These are phyloP conservation scores for Neomicropteryx cornuta DNA, from an alignment of 1,140 invertebrate species.

Conservation along the genomic window DNA sequence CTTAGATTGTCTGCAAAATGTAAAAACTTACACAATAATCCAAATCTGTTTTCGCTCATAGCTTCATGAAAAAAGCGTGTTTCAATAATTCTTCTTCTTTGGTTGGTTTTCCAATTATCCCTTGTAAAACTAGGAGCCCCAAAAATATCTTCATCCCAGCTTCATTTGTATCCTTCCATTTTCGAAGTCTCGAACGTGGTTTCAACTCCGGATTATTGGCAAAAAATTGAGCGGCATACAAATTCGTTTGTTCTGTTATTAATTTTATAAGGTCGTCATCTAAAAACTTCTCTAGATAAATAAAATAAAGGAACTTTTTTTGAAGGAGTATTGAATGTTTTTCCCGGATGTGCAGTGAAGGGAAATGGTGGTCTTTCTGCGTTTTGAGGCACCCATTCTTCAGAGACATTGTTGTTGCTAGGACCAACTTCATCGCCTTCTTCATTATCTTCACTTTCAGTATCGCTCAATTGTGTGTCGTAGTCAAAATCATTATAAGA, in stretches of 20 bases:
- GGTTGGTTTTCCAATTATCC: constrained; percentile 6
- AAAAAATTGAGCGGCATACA: constrained; percentile 7
- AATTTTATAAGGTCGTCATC: constrained; percentile 9
- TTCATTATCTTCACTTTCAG: constrained; percentile 11
- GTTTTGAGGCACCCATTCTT: constrained; percentile 12
- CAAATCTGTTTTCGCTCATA: constrained; percentile 8
- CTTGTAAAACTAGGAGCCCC: constrained; percentile 8
- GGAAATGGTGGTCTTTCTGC: constrained; percentile 11
- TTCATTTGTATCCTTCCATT: constrained; percentile 5
- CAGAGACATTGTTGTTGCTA: constrained; percentile 11
- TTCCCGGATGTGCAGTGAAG: constrained; percentile 12
- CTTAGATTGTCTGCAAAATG: constrained; percentile 5
- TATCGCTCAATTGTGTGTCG: constrained; percentile 12
- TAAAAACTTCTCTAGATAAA: constrained; percentile 12
- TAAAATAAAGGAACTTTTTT: constrained; percentile 11
- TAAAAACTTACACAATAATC: constrained; percentile 4
- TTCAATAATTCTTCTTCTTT: constrained; percentile 4
- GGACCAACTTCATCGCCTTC: constrained; percentile 11
- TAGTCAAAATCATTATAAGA: constrained; percentile 10
- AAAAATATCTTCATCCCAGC: constrained; percentile 10
- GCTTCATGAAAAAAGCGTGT: constrained; percentile 5
- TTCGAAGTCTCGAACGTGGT: constrained; percentile 7
- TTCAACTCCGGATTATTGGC: constrained; percentile 6
- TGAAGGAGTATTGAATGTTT: constrained; percentile 11
- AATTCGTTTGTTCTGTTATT: constrained; percentile 9